phyloP scores from a whole-genome alignment of 2,797 vertebrate species.

The Helicolenus hilgendorfi region DNA sequence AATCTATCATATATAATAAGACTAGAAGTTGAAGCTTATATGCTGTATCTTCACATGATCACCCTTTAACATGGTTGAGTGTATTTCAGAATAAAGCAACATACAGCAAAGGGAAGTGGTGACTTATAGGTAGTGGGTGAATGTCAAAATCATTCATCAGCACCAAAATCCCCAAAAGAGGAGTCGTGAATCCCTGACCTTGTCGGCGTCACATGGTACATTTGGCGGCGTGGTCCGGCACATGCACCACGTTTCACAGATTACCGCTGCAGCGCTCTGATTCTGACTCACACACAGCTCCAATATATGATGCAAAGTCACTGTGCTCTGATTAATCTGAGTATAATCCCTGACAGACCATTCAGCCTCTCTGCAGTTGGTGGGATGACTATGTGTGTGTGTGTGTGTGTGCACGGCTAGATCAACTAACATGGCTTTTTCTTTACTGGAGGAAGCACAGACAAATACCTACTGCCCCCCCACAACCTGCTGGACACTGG shows the following conservation, averaged over 20 bases:
- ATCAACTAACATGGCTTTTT: not conserved
- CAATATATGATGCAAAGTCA: constrained; percentile 80
- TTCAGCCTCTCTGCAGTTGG: constrained; percentile 58
- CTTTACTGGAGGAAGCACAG: not conserved
- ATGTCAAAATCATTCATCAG: not conserved
- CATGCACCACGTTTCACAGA: constrained; percentile 77
- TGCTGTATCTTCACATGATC: not conserved
- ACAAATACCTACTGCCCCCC: not conserved
- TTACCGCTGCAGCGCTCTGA: constrained; percentile 62
- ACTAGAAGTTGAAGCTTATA: not conserved
- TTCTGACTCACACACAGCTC: constrained; percentile 58
- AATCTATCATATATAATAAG: not conserved
- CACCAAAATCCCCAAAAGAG: constrained; percentile 2
- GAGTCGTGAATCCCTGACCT: constrained; percentile 14
- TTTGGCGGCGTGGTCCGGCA: constrained; percentile 39
- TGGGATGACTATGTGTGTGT: constrained; percentile 15
- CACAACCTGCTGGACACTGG: not conserved
- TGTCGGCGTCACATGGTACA: constrained; percentile 40
- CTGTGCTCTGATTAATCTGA: constrained; percentile 79
- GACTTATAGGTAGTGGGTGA: not conserved
- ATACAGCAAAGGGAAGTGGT: not conserved
- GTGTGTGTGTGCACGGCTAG: constrained; percentile 2
- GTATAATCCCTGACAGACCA: constrained; percentile 79
- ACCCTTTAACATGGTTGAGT: too few relatives aligned
- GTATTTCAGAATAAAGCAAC: not conserved